A percentile compares a stretch with the other conserved stretches of the same genome.
Conservation (phyloP, 2,113 vertebrate genomes). For the Megaceryle maxima region DNA sequence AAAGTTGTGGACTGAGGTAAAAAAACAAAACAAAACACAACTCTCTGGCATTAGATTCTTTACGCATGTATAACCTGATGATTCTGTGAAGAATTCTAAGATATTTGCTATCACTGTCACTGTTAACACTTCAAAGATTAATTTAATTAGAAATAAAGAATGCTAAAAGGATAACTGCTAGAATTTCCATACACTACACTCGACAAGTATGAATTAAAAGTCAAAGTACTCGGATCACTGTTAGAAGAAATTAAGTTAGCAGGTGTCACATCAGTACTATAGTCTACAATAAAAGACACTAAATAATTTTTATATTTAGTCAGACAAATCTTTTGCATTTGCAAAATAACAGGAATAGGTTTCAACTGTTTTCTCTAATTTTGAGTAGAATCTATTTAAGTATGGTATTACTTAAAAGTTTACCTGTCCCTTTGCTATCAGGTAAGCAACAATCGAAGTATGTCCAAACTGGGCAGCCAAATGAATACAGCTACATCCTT, state of each 20-base stretch:
- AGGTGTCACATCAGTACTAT: not conserved
- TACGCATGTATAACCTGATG: not conserved
- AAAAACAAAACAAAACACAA: not conserved
- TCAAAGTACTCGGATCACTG: not conserved
- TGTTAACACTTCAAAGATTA: not conserved
- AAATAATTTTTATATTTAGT: not conserved
- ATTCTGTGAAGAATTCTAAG: not conserved
- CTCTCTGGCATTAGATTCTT: not conserved
- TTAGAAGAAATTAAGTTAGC: not conserved
- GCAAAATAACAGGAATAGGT: not conserved
- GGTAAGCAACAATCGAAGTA: constrained; percentile 98
- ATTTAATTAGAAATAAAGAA: not conserved
- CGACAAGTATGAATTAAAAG: not conserved
- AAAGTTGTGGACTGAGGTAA: not conserved
- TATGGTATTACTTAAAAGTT: constrained; percentile 11
- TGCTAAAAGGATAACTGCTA: not conserved
- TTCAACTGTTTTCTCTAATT: not conserved
- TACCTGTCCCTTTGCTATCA: constrained; percentile 99
- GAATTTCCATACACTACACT: not conserved
- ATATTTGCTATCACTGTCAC: not conserved
- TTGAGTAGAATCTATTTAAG: not conserved
- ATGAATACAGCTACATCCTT: constrained; percentile 98
- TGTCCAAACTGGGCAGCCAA: constrained; percentile 98
- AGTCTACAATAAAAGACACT: not conserved
- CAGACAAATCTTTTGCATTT: not conserved